These are phyloP conservation scores for Drosophila varians DNA, from an alignment of 1,140 invertebrate species.

Conservation along the genomic window DNA sequence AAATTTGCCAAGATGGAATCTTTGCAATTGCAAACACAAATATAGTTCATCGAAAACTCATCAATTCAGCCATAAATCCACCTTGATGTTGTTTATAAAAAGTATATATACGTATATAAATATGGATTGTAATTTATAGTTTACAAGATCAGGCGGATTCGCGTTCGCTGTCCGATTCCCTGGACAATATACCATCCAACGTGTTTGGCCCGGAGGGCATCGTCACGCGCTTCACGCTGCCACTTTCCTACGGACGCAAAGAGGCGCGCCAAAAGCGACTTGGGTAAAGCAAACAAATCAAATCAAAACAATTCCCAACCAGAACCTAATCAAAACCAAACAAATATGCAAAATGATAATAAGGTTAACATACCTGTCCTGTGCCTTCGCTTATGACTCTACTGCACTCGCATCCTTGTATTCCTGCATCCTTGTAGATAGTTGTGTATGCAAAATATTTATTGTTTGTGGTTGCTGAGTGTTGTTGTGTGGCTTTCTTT, in stretches of 20 bases:
- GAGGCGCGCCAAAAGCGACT: slow-evolving; percentile 86
- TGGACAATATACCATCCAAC: slow-evolving; percentile 84
- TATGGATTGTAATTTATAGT: slow-evolving; percentile 82
- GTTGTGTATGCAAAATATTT: slow-evolving; percentile 9
- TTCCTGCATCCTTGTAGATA: not conserved
- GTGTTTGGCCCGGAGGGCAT: slow-evolving; percentile 83
- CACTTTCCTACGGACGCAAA: slow-evolving; percentile 86
- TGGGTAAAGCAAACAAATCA: slow-evolving; percentile 84
- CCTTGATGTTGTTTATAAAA: slow-evolving; percentile 13
- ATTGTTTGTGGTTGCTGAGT: slow-evolving; percentile 7
- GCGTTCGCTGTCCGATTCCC: slow-evolving; percentile 83
- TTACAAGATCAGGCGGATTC: slow-evolving; percentile 84
- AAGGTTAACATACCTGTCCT: not conserved
- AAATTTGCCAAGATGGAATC: slow-evolving; percentile 18
- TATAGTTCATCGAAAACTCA: slow-evolving; percentile 21
- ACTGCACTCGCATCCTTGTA: not conserved
- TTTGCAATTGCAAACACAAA: slow-evolving; percentile 21
- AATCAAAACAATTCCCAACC: slow-evolving; percentile 17
- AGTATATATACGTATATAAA: slow-evolving; percentile 24
- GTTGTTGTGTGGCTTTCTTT: slow-evolving; percentile 28
- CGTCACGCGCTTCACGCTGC: slow-evolving; percentile 86
- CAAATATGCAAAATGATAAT: not conserved
- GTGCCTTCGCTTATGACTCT: not conserved
- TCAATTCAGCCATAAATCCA: slow-evolving; percentile 6
- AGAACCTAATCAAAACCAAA: slow-evolving; percentile 13